Evolutionary conservation across 2,113 vertebrate genomes (phyloP), one percentile per base, ranked within the genome.

Genomic region (Monopterus albus): DNA sequence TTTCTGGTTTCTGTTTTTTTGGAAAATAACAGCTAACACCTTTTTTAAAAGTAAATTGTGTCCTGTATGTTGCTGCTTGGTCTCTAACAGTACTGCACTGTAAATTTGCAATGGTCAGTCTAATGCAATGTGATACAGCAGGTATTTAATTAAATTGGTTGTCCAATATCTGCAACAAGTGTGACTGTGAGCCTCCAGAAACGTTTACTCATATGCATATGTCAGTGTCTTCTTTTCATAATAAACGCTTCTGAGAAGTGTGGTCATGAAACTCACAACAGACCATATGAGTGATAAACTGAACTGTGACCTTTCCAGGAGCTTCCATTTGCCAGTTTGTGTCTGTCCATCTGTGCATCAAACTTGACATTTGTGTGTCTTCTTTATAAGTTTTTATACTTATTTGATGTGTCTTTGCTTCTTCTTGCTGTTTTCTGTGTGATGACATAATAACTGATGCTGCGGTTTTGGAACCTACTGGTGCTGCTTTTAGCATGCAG

Each of bases 361-460:
- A n/a, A n/a, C n/a, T n/a, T n/a, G n/a, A n/a, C n/a, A n/a, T n/a
- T n/a, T n/a, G n/a, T n/a, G n/a, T n/a, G n/a, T n/a, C n/a, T n/a
- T n/a, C n/a, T n/a, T n/a, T n/a, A n/a, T n/a, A n/a, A n/a, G n/a
- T n/a, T n/a, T n/a, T n/a, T n/a, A n/a, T n/a, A n/a, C n/a, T n/a
- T n/a, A n/a, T n/a, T n/a, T n/a, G n/a, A n/a, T 15, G 43, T 3
- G 31, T 18, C 39, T 71, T 39, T 57, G 57, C 50, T 71, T 63
- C 20, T 29, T 67, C 12, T 39, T 25, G 17, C 25, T 64, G 68
- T 73, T 80, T 15, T 28, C 21, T 42, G 53, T 45, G 59, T 40
- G 31, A 42, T 29, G 63, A 58, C 73, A 56, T 29, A n/a, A 51
- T 56, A 56, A 62, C 56, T 58, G 64, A 73, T 56, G 39, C 39